Conservation (phyloP, 2,113 vertebrate genomes). For the Pedionomus torquatus region DNA sequence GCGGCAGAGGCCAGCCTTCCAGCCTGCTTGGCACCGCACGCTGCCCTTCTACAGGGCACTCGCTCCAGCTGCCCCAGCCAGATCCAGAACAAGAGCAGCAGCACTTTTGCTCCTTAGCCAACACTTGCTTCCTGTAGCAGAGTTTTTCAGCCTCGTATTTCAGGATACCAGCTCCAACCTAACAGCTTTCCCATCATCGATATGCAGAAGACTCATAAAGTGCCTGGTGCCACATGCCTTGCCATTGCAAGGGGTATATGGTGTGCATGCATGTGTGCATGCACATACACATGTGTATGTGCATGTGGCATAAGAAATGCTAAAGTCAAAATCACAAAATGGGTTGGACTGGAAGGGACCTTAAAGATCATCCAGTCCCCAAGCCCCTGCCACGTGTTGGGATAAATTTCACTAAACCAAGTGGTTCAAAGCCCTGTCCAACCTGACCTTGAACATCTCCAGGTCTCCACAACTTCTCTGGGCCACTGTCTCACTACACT, state of each 20-base stretch:
- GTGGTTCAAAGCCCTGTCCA: neutral
- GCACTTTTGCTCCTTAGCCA: neutral
- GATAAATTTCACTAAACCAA: neutral
- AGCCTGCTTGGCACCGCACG: neutral
- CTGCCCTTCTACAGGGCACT: neutral
- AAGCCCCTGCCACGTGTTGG: neutral
- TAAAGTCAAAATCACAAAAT: neutral
- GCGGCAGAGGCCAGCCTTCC: neutral
- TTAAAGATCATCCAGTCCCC: neutral
- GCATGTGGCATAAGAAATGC: too few species aligned
- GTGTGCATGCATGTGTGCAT: too few species aligned
- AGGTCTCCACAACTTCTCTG: neutral
- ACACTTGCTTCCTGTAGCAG: neutral
- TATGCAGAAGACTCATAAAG: neutral
- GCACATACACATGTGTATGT: too few species aligned
- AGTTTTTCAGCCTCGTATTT: neutral
- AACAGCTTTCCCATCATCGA: rapidly evolving
- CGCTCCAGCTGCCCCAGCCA: rapidly evolving
- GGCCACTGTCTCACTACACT: neutral
- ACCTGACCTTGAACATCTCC: neutral
- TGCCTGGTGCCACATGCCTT: rapidly evolving
- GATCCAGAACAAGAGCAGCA: neutral
- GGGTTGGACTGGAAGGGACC: neutral
- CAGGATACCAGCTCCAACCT: neutral
- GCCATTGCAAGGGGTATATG: neutral